These are phyloP conservation scores for Notarius lentiginosus DNA, from an alignment of 2,113 vertebrate genomes.

Conservation along the genomic window DNA sequence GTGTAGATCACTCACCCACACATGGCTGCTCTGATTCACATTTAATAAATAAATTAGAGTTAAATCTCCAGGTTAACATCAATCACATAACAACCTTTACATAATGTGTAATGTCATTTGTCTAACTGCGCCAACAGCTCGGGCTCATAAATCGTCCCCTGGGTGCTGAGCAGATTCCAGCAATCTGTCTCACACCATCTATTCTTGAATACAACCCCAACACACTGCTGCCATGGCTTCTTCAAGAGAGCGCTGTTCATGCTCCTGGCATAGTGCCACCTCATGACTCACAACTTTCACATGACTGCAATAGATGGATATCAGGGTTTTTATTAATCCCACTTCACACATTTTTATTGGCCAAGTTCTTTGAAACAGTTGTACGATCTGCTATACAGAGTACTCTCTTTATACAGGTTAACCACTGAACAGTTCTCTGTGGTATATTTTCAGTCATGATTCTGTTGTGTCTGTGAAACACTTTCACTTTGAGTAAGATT, in stretches of 20 bases:
- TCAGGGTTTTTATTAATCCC: background rate
- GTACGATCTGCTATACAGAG: background rate
- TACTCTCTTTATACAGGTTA: background rate
- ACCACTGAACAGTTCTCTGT: background rate
- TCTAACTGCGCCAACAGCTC: background rate
- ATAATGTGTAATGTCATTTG: conserved; percentile 10
- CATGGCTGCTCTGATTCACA: conserved; percentile 8
- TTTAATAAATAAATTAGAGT: conserved; percentile 20
- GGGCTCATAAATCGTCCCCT: conserved; percentile 8
- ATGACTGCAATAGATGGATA: background rate
- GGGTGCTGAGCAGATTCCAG: conserved; percentile 6
- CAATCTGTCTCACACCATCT: conserved; percentile 6
- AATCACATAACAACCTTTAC: conserved; percentile 16
- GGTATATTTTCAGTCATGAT: background rate
- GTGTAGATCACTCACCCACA: background rate
- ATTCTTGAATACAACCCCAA: conserved; percentile 7
- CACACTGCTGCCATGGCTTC: background rate
- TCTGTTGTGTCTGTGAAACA: background rate
- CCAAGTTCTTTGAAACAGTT: background rate
- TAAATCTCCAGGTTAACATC: conserved; percentile 8
- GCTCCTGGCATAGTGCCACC: conserved; percentile 7
- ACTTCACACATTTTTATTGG: background rate
- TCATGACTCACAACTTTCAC: background rate
- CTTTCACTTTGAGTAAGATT: background rate
- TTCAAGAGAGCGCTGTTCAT: conserved; percentile 15